Conservation (phyloP, 1,140 invertebrate genomes). For the Hesperophylax magnus region DNA sequence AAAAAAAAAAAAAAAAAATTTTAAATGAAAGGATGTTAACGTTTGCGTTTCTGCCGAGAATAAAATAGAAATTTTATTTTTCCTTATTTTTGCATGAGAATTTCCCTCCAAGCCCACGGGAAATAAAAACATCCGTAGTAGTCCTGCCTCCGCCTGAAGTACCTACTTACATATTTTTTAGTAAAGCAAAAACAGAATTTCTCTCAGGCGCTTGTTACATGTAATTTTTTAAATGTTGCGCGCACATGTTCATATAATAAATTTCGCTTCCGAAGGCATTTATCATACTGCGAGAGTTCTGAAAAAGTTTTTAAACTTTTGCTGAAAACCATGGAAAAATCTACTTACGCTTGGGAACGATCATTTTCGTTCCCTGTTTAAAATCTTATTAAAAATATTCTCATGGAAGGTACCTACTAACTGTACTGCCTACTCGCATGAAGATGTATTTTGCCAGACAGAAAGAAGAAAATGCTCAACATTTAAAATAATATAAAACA, state of each 20-base stretch:
- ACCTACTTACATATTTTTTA: conserved; percentile 6
- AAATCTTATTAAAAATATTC: too few species aligned
- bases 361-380: neutral
- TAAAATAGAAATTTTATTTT: too few species aligned
- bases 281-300: conserved; percentile 9
- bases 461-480: too few species aligned
- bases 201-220: conserved; percentile 22
- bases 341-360: neutral
- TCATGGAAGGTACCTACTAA: too few species aligned
- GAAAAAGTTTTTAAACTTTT: neutral
- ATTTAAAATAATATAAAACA: too few species aligned
- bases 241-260: conserved; percentile 16
- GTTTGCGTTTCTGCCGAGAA: too few species aligned
- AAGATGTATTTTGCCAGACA: too few species aligned
- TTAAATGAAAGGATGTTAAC: too few species aligned
- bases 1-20: too few species aligned
- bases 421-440: too few species aligned
- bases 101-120: conserved; percentile 10
- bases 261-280: conserved; percentile 22
- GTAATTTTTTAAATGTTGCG: conserved; percentile 29
- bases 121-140: conserved; percentile 16
- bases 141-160: neutral
- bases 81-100: conserved; percentile 17
- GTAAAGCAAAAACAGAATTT: conserved; percentile 8
- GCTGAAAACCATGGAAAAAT: neutral